Evolutionary conservation across 2,797 vertebrate species (phyloP).

Genomic region (Microctenopoma lineatum): DNA sequence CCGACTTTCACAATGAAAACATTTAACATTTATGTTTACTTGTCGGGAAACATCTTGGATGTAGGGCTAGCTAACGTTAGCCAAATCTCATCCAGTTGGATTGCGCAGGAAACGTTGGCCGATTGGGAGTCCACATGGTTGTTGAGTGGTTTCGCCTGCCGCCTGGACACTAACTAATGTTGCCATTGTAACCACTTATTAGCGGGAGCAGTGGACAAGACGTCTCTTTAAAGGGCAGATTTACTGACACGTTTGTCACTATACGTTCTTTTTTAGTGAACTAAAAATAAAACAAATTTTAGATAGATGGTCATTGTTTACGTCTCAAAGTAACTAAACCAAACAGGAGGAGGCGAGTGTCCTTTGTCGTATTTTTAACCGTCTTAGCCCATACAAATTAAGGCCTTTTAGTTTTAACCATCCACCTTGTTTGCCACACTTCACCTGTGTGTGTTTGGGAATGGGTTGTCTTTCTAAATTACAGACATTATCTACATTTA

Average conservation of each 20-base stretch:
- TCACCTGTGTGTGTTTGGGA: too few relatives aligned
- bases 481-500: too few relatives aligned
- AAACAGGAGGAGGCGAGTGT: neutral
- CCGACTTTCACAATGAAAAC: accelerated
- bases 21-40: too few relatives aligned
- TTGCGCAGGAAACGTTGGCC: conserved; percentile 71
- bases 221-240: neutral
- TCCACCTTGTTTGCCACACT: too few relatives aligned
- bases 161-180: conserved; percentile 5
- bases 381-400: neutral
- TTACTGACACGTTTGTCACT: neutral
- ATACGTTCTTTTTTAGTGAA: neutral
- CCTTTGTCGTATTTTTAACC: neutral
- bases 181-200: neutral
- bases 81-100: conserved; percentile 61
- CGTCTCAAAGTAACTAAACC: neutral
- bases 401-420: neutral
- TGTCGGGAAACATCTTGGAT: conserved; percentile 13
- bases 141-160: conserved; percentile 22
- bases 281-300: neutral
- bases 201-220: neutral
- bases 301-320: neutral
- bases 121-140: conserved; percentile 73
- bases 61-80: conserved; percentile 45
- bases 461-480: too few relatives aligned